Percentiles rank a stretch among this genome's conserved stretches.
phyloP scores from a whole-genome alignment of 2,888 invertebrate genomes.

The Andrena bucephala region DNA sequence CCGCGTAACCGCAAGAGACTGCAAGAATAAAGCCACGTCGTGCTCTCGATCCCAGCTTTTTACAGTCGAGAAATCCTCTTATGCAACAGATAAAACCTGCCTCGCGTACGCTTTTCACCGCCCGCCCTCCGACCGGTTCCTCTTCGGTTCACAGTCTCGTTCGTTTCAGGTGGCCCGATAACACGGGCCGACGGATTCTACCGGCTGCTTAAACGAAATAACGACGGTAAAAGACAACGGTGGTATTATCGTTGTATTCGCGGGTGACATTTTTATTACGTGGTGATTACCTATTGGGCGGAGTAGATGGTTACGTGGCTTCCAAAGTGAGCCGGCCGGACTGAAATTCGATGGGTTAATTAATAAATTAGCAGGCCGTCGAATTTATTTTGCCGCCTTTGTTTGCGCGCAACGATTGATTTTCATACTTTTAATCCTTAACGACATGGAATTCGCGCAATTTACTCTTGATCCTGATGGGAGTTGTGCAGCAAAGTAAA shows the following conservation, averaged over 20 bases:
- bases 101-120: slow-evolving; percentile 31
- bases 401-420: slow-evolving; percentile 58
- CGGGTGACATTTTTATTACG: slow-evolving; percentile 9
- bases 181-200: slow-evolving; percentile 4
- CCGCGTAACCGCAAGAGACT: slow-evolving; percentile 61
- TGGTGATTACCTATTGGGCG: slow-evolving; percentile 26
- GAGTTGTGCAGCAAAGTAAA: slow-evolving; percentile 42
- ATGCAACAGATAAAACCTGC: slow-evolving; percentile 58
- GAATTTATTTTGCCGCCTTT: slow-evolving; percentile 46
- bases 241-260: slow-evolving; percentile 22
- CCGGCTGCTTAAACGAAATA: slow-evolving; percentile 1
- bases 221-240: slow-evolving; percentile 18
- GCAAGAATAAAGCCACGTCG: slow-evolving; percentile 63
- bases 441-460: slow-evolving; percentile 35
- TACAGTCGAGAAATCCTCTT: slow-evolving; percentile 69
- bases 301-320: not conserved
- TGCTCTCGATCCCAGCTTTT: slow-evolving; percentile 67
- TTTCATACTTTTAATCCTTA: slow-evolving; percentile 57
- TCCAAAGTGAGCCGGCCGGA: slow-evolving; percentile 9
- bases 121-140: not conserved
- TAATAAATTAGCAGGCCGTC: slow-evolving; percentile 44
- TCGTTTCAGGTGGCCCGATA: slow-evolving; percentile 23
- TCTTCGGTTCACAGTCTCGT: slow-evolving; percentile 27
- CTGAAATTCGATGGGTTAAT: slow-evolving; percentile 40
- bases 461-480: slow-evolving; percentile 50